Percentiles rank a stretch among this genome's conserved stretches.
phyloP scores from a whole-genome alignment of 2,888 invertebrate species.

The Drosophila nr. perissopoda region DNA sequence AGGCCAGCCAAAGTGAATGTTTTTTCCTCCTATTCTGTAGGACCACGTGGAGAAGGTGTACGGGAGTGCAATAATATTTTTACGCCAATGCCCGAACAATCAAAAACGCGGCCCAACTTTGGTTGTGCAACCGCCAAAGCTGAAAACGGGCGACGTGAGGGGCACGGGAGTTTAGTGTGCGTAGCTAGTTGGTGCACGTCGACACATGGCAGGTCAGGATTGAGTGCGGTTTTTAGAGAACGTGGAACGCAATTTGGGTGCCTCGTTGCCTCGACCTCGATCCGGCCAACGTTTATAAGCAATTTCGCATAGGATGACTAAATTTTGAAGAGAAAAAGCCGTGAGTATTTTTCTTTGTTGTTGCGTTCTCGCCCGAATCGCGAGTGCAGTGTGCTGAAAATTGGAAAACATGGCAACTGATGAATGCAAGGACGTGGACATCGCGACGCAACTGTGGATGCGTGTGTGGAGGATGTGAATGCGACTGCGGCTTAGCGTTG shows the following conservation, averaged over 20 bases:
- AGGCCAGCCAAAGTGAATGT: conserved; percentile 10
- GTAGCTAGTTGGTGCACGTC: conserved; percentile 40
- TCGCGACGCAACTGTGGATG: conserved; percentile 13
- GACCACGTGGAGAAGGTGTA: conserved; percentile 17
- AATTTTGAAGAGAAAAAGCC: conserved; percentile 68
- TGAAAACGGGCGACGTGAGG: conserved; percentile 2
- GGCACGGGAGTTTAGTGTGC: neutral
- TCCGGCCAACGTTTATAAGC: conserved; percentile 68
- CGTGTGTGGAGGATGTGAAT: conserved; percentile 33
- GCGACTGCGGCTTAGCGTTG: conserved; percentile 64
- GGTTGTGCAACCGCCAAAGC: conserved; percentile 57
- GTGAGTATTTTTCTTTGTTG: conserved; percentile 68
- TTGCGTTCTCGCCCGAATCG: conserved; percentile 43
- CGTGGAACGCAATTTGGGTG: neutral
- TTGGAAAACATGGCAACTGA: conserved; percentile 72
- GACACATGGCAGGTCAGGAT: conserved; percentile 64
- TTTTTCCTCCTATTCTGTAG: neutral
- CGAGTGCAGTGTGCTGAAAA: conserved; percentile 66
- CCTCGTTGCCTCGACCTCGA: conserved; percentile 1
- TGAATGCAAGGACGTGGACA: conserved; percentile 50
- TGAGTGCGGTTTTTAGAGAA: conserved; percentile 49
- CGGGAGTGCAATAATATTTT: conserved; percentile 71
- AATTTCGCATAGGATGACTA: conserved; percentile 81
- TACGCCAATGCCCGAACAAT: conserved; percentile 48
- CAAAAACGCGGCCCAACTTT: conserved; percentile 55